A percentile compares a stretch with the other conserved stretches of the same genome.
Evolutionary conservation across 2,113 vertebrate genomes (phyloP).

Genomic region (Paradoxurus hermaphroditus): DNA sequence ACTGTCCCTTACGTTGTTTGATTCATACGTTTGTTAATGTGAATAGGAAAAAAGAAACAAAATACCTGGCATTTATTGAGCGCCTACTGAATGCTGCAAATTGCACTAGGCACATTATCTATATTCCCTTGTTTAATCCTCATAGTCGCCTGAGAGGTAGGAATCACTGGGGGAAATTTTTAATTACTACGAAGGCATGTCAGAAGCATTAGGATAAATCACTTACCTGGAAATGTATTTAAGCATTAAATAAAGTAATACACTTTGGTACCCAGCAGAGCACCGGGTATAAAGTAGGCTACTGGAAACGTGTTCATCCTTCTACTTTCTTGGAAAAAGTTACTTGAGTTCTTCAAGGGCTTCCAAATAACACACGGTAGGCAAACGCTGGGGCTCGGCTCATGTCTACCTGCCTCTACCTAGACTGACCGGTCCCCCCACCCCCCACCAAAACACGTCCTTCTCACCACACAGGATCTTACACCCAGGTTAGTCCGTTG

Average conservation of each 20-base stretch:
- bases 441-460: no score
- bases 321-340: not conserved
- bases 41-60: not conserved
- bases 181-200: not conserved
- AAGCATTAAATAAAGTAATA: not conserved
- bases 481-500: rapidly evolving
- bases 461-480: not conserved
- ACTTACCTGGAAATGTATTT: not conserved
- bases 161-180: not conserved
- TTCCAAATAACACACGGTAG: rapidly evolving
- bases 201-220: not conserved
- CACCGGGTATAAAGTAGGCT: rapidly evolving
- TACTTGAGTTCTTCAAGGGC: not conserved
- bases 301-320: not conserved
- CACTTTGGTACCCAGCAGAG: not conserved
- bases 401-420: not conserved
- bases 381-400: not conserved
- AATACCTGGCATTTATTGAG: not conserved
- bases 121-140: not conserved
- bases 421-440: rapidly evolving
- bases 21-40: not conserved
- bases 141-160: not conserved
- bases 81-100: not conserved
- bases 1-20: not conserved
- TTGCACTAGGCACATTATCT: not conserved